Evolutionary conservation across 2,797 vertebrate genomes (phyloP).

Genomic region (Lithobates pipiens): DNA sequence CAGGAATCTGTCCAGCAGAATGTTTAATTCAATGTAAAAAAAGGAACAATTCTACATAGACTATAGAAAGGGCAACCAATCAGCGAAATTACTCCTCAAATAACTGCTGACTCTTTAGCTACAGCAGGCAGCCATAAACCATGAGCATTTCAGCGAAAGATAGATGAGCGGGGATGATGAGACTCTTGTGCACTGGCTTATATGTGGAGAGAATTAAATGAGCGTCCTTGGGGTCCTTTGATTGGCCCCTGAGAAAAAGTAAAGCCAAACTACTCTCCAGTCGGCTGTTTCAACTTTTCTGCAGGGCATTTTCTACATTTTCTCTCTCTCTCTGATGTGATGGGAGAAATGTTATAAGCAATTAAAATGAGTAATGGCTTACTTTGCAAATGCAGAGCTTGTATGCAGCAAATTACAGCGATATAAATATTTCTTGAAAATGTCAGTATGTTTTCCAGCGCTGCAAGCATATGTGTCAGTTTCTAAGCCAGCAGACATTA

Average conservation of each 20-base stretch:
- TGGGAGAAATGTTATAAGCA: conserved; percentile 49
- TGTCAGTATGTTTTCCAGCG: conserved; percentile 26
- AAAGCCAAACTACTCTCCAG: not conserved
- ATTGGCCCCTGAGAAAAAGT: conserved; percentile 1
- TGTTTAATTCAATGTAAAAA: no score
- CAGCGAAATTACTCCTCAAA: not conserved
- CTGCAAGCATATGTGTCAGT: not conserved
- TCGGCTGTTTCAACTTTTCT: conserved; percentile 43
- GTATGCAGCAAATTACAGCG: conserved; percentile 65
- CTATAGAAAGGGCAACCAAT: no score
- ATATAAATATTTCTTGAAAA: conserved; percentile 45
- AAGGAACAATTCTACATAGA: no score
- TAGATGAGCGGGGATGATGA: not conserved
- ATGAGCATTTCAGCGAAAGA: not conserved
- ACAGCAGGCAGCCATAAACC: not conserved
- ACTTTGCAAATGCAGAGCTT: conserved; percentile 60
- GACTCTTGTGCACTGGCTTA: conserved; percentile 46
- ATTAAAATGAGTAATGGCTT: conserved; percentile 57
- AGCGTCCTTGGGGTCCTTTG: conserved; percentile 45
- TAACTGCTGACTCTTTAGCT: not conserved
- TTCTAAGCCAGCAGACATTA: not conserved
- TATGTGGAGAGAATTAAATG: conserved; percentile 40
- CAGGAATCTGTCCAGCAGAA: no score
- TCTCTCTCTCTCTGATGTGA: conserved; percentile 52
- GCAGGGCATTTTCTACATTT: conserved; percentile 24